Base-by-base conservation (phyloP, 1,140 invertebrate genomes). In the Drosophila kurseongensis region DNA sequence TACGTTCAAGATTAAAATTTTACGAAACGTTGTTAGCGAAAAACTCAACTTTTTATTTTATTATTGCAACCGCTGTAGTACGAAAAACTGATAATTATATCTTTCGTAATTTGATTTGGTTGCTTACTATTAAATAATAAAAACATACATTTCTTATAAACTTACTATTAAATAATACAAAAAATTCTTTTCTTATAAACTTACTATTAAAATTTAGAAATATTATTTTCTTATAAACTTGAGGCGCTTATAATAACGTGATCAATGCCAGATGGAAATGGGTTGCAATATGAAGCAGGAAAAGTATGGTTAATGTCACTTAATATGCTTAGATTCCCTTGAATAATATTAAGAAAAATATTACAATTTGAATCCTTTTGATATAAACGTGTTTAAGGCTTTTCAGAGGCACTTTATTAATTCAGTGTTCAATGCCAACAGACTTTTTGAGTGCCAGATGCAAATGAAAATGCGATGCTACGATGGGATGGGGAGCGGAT, bases 11-110 rank as follows among this genome's bases (percentile, higher is more conserved):
- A 41, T 68, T 6, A 54, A 18, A 9, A 51, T 16, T 38, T 59
- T 66, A 69, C 35, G 35, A 60, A 59, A 68, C 71, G 58, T 62
- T 77, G 83, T 88, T 88, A 88, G 84, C 83, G 83, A 88, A 88
- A 88, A 89, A 83, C 67, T 77, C 83, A 89, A 51, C 59, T 44
- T 8, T 8, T 7, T 36, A 9, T 10, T n/a, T 54, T 10, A 5
- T 42, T 67, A 29, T 68, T 23, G 65, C 65, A 68, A 44, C 61
- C 61, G 32, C 47, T 27, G 23, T 13, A 29, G 23, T 38, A 66
- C 65, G 62, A 65, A 51, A 68, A 54, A 45, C 27, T 4, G 9
- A 18, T 41, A 14, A 23, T 12, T 52, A 16, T 38, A 44, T 47
- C 4, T 36, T 66, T 44, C 65, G 47, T 32, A 66, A 23, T 66